Percentiles rank a stretch among this genome's conserved stretches.
These are phyloP conservation scores for Ptycholaimellus sp. DNA, from an alignment of 2,888 invertebrate species.

Conservation along the genomic window DNA sequence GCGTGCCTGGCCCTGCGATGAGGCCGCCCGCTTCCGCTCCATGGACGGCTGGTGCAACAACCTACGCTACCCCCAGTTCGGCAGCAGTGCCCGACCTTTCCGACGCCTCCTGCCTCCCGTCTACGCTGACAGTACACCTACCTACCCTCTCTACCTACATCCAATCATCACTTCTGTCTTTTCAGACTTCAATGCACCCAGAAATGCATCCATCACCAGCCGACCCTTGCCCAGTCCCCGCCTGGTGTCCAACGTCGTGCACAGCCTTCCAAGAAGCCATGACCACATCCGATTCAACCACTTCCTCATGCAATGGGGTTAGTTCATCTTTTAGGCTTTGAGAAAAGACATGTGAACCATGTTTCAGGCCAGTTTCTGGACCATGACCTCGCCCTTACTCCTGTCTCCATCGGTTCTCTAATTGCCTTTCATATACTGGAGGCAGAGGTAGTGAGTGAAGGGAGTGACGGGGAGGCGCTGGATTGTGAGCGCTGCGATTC, in stretches of 20 bases:
- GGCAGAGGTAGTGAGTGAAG: constrained; percentile 1
- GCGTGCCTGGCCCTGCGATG: constrained; percentile 1
- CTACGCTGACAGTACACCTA: constrained; percentile 13
- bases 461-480: constrained; percentile 14
- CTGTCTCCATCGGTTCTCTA: constrained; percentile 11
- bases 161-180: too few relatives aligned
- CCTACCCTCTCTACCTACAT: neutral
- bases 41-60: constrained; percentile 22
- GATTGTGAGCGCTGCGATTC: constrained; percentile 61
- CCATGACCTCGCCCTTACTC: constrained; percentile 23
- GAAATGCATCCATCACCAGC: too few relatives aligned
- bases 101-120: constrained; percentile 15
- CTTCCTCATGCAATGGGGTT: constrained; percentile 22
- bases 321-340: too few relatives aligned
- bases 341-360: too few relatives aligned
- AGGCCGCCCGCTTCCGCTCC: neutral
- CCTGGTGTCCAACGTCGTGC: constrained; percentile 58
- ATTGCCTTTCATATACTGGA: neutral
- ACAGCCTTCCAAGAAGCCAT: too few relatives aligned
- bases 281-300: constrained; percentile 11
- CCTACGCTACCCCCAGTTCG: constrained; percentile 13
- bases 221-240: constrained; percentile 56
- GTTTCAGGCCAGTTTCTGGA: too few relatives aligned
- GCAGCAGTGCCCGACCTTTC: constrained; percentile 16
- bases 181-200: too few relatives aligned